These are phyloP conservation scores for Porites divaricata DNA, from an alignment of 92 coral and sea anemone genomes.

Conservation along the genomic window DNA sequence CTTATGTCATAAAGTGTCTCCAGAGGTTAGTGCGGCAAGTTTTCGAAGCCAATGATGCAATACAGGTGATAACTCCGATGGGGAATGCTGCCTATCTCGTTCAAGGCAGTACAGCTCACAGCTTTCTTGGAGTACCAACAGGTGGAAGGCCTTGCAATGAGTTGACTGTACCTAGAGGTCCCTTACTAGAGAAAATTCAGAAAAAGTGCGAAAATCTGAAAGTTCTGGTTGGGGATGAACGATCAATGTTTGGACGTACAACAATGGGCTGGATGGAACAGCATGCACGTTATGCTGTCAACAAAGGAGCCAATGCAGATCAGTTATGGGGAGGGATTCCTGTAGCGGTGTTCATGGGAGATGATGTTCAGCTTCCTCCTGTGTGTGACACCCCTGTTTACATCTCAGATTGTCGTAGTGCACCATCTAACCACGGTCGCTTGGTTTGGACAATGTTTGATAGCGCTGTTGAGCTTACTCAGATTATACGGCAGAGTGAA, in stretches of 20 bases:
- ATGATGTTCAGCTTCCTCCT: slow-evolving; percentile 54
- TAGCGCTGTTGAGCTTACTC: slow-evolving; percentile 43
- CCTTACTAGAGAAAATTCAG: too few species aligned
- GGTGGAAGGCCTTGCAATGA: slow-evolving; percentile 36
- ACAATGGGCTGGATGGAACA: slow-evolving; percentile 55
- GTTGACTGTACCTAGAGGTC: too few species aligned
- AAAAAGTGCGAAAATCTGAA: too few species aligned
- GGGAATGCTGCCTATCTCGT: slow-evolving; percentile 58
- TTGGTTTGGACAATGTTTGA: slow-evolving; percentile 46
- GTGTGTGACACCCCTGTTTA: slow-evolving; percentile 49
- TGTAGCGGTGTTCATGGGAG: slow-evolving; percentile 40
- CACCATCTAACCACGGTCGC: slow-evolving; percentile 57
- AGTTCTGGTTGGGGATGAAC: slow-evolving; percentile 5
- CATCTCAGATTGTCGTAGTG: slow-evolving; percentile 39
- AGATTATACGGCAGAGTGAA: slow-evolving; percentile 40
- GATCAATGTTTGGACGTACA: slow-evolving; percentile 51
- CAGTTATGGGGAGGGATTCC: slow-evolving; percentile 50
- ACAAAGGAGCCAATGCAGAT: slow-evolving; percentile 24
- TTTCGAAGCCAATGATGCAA: too few species aligned
- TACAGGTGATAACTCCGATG: background rate
- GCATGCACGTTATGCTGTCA: slow-evolving; percentile 18
- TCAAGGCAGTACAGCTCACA: slow-evolving; percentile 56
- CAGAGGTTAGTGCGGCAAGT: too few species aligned
- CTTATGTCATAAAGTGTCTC: slow-evolving; percentile 45
- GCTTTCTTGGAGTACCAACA: slow-evolving; percentile 47